A percentile compares a stretch with the other conserved stretches of the same genome.
Conservation (phyloP, 2,888 invertebrate genomes). For the Fragum fragum region DNA sequence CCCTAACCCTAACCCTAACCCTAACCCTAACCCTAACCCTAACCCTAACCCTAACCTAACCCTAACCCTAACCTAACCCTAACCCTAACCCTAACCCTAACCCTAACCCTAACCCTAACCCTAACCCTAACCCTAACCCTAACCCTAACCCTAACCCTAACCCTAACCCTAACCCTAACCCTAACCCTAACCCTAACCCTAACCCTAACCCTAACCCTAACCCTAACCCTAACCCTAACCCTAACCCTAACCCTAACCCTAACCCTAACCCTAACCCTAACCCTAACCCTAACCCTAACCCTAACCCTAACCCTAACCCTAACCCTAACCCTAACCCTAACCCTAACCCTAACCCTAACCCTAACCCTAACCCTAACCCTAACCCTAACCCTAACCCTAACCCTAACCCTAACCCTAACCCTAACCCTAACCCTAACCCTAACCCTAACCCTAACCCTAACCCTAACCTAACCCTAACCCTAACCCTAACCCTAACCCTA, state of each 20-base stretch:
- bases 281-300: conserved; percentile 42
- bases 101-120: conserved; percentile 41
- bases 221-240: conserved; percentile 51
- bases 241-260: conserved; percentile 34
- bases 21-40: conserved; percentile 54
- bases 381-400: conserved; percentile 37
- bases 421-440: conserved; percentile 37
- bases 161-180: conserved; percentile 28
- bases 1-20: conserved; percentile 54
- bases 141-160: conserved; percentile 25
- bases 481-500: conserved; percentile 32
- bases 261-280: conserved; percentile 46
- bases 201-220: conserved; percentile 38
- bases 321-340: conserved; percentile 36
- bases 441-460: conserved; percentile 29
- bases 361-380: conserved; percentile 29
- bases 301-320: conserved; percentile 38
- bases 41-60: conserved; percentile 54
- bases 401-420: conserved; percentile 35
- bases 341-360: conserved; percentile 15
- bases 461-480: conserved; percentile 30
- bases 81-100: conserved; percentile 36
- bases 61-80: too few species aligned
- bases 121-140: conserved; percentile 34
- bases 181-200: conserved; percentile 43